phyloP scores from a whole-genome alignment of 2,797 vertebrate genomes.

The Agapornis canus region DNA sequence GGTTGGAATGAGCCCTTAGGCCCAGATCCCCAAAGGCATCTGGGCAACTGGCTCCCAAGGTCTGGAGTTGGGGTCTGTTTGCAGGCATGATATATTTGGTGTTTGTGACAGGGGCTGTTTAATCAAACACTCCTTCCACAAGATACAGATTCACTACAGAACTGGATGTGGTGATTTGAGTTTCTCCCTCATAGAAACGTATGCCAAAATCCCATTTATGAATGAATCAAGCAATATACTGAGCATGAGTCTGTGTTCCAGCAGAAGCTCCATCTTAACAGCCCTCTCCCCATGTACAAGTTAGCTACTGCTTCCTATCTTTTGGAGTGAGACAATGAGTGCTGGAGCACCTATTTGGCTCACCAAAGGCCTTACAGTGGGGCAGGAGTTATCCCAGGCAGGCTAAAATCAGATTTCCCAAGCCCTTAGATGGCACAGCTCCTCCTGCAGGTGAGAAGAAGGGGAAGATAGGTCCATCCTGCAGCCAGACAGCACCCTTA shows the following conservation, averaged over 20 bases:
- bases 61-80: slow-evolving; percentile 12
- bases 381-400: background rate
- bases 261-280: background rate
- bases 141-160: background rate
- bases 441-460: background rate
- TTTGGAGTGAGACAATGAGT: background rate
- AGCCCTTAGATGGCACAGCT: background rate
- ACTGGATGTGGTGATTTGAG: background rate
- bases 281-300: rapidly evolving
- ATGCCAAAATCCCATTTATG: background rate
- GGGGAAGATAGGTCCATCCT: background rate
- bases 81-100: slow-evolving; percentile 24
- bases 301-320: background rate
- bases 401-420: background rate
- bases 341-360: background rate
- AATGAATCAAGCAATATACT: background rate
- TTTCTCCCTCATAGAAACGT: background rate
- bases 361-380: background rate
- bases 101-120: background rate
- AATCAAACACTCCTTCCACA: background rate
- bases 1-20: slow-evolving; percentile 68
- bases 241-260: background rate
- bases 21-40: slow-evolving; percentile 63
- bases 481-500: background rate
- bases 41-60: slow-evolving; percentile 50